phyloP scores from a whole-genome alignment of 1,140 invertebrate genomes.

The Pseudobourletiella spinata region DNA sequence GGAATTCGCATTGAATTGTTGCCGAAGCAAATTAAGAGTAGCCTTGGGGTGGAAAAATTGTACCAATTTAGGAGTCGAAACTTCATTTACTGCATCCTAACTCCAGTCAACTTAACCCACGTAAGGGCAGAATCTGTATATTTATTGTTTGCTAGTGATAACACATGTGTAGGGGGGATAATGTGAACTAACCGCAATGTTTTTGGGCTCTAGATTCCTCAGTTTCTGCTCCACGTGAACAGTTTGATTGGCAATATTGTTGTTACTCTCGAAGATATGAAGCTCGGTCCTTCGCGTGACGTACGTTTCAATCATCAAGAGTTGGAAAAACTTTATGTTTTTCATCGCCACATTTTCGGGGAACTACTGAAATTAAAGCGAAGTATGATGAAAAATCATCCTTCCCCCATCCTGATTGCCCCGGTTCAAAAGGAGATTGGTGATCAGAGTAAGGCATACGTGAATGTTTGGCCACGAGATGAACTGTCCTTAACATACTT shows the following conservation, averaged over 20 bases:
- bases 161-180: too few relatives aligned
- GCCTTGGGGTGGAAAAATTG: too few relatives aligned
- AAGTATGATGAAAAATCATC: not conserved
- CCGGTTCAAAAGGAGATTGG: not conserved
- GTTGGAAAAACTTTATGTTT: not conserved
- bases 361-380: not conserved
- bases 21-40: too few relatives aligned
- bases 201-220: not conserved
- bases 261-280: not conserved
- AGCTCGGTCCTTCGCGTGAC: too few relatives aligned
- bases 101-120: not conserved
- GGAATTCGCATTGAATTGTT: too few relatives aligned
- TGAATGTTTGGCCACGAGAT: too few relatives aligned
- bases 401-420: not conserved
- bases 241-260: not conserved
- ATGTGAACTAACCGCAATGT: too few relatives aligned
- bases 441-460: too few relatives aligned
- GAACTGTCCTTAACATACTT: too few relatives aligned
- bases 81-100: not conserved
- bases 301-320: not conserved
- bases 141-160: too few relatives aligned
- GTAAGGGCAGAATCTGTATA: too few relatives aligned
- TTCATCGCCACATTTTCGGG: not conserved
- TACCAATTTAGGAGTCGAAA: slow-evolving; percentile 1
- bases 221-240: not conserved